Percentiles rank a stretch among this genome's conserved stretches.
phyloP scores from a whole-genome alignment of 2,797 vertebrate species.

The Intellagama lesueurii region DNA sequence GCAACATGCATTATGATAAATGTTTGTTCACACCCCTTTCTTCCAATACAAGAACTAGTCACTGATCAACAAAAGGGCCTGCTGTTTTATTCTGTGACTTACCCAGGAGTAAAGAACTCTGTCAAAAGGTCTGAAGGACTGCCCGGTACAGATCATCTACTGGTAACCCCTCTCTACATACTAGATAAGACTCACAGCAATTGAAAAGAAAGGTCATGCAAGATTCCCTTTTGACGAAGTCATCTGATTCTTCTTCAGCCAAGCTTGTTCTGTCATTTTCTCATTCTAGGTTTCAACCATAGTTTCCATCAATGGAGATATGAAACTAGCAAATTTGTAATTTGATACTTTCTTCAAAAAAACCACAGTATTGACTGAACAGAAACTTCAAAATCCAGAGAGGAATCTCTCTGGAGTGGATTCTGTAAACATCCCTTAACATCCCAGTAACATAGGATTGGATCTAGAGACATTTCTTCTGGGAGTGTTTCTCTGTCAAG shows the following conservation, averaged over 20 bases:
- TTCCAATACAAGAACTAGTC: neutral
- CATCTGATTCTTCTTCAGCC: neutral
- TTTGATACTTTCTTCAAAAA: neutral
- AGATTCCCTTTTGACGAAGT: neutral
- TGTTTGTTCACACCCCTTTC: neutral
- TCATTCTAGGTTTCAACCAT: neutral
- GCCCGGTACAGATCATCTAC: neutral
- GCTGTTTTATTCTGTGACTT: neutral
- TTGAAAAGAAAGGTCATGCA: neutral
- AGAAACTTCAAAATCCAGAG: neutral
- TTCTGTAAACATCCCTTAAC: too few relatives aligned
- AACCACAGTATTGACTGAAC: neutral
- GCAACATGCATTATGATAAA: neutral
- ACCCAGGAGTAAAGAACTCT: neutral
- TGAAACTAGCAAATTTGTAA: neutral
- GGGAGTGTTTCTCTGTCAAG: too few relatives aligned
- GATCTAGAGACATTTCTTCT: too few relatives aligned
- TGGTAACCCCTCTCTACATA: neutral
- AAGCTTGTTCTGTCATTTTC: neutral
- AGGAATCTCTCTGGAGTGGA: neutral
- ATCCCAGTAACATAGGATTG: too few relatives aligned
- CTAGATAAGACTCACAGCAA: neutral
- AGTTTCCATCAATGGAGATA: neutral
- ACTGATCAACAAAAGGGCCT: neutral
- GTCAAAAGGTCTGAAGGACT: neutral